Conservation (phyloP, 1,140 invertebrate genomes). For the Drosophila lacertosa region DNA sequence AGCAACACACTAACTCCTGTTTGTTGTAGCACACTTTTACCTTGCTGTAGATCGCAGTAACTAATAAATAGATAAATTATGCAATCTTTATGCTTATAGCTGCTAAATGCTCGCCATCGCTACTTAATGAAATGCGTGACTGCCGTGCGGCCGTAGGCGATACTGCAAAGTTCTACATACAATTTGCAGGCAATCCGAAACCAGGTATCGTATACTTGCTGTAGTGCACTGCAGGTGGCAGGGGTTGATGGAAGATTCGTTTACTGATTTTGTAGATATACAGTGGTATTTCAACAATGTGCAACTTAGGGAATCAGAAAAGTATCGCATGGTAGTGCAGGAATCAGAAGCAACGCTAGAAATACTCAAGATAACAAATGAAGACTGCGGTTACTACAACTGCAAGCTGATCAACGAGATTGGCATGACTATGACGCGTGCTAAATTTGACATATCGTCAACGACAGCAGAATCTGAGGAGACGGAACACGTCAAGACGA, state of each 20-base stretch:
- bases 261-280: slow-evolving; percentile 87
- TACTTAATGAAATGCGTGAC: slow-evolving; percentile 92
- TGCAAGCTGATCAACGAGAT: slow-evolving; percentile 94
- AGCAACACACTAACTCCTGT: slow-evolving; percentile 2
- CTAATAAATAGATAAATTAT: slow-evolving; percentile 63
- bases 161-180: slow-evolving; percentile 90
- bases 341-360: slow-evolving; percentile 90
- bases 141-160: slow-evolving; percentile 90
- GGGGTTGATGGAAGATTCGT: slow-evolving; percentile 47
- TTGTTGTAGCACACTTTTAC: slow-evolving; percentile 5
- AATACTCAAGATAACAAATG: slow-evolving; percentile 88
- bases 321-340: slow-evolving; percentile 88
- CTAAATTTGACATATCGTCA: slow-evolving; percentile 88
- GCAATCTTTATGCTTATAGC: slow-evolving; percentile 86
- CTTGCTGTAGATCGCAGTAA: slow-evolving; percentile 24
- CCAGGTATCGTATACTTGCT: slow-evolving; percentile 88
- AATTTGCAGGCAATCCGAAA: slow-evolving; percentile 92
- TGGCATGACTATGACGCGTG: slow-evolving; percentile 91
- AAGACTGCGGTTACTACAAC: slow-evolving; percentile 92
- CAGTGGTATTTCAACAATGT: slow-evolving; percentile 96
- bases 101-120: slow-evolving; percentile 90
- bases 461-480: slow-evolving; percentile 69
- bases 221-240: slow-evolving; percentile 8
- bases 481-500: slow-evolving; percentile 61
- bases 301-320: slow-evolving; percentile 89